Evolutionary conservation across 2,888 invertebrate genomes (phyloP), one percentile per base, ranked within the genome.

Genomic region (Onchidella celtica): DNA sequence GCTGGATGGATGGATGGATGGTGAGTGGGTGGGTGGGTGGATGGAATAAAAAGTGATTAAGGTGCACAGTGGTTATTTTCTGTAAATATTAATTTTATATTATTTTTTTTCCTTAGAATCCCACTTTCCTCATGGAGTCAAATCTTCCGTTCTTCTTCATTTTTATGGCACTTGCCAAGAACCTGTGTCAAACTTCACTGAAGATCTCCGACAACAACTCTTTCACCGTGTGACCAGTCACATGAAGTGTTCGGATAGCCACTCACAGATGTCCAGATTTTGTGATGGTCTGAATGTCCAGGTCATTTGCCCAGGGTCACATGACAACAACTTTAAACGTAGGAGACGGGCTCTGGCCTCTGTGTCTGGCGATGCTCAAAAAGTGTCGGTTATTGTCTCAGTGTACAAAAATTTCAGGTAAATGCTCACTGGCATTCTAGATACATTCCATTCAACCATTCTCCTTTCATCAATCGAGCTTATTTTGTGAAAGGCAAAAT

Each of bases 371-470:
- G 32, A 24, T 0, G 1, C 57, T 61, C 0, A 2, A 1, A 40
- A 36, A 29, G 32, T 75, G 0, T 40, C 75, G 6, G 75, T 75
- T 17, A 24, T 29, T 3, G 32, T 75, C 21, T 65, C 63, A n/a
- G 21, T 75, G n/a, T 32, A 75, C 11, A 40, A 47, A 65, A 75
- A 75, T 47, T 75, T 75, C 65, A 75, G 75, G 75, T 75, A 21
- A 75, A 65, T 29, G 24, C 6, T n/a, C n/a, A n/a, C n/a, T n/a
- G n/a, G n/a, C n/a, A n/a, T n/a, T n/a, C n/a, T n/a, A n/a, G n/a
- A n/a, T n/a, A n/a, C n/a, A n/a, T n/a, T n/a, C n/a, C n/a, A n/a
- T n/a, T n/a, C n/a, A n/a, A n/a, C n/a, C n/a, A n/a, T n/a, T n/a
- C n/a, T n/a, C n/a, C n/a, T n/a, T n/a, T n/a, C n/a, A n/a, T n/a